Conservation (phyloP, 2,797 vertebrate genomes). For the Manis pentadactyla region DNA sequence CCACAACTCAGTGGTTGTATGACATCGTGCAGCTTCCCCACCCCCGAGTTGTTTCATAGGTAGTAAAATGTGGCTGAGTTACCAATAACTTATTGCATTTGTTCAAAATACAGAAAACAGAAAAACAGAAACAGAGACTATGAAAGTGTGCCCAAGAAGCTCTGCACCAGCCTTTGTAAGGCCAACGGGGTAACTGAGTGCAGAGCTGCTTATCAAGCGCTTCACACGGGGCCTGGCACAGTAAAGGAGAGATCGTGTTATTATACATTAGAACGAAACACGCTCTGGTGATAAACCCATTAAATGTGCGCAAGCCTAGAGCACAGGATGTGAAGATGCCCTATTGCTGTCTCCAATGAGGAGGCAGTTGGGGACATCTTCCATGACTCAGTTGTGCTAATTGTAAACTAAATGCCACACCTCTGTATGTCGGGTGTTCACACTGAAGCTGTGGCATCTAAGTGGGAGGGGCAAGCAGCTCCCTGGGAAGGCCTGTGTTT, state of each 20-base stretch:
- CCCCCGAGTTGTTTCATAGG: not conserved
- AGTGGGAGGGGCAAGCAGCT: not conserved
- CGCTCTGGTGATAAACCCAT: not conserved
- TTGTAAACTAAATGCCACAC: not conserved
- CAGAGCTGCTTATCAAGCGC: not conserved
- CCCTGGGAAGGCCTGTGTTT: not conserved
- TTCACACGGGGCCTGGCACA: not conserved
- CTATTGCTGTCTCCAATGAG: not conserved
- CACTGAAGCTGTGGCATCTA: not conserved
- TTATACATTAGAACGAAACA: not conserved
- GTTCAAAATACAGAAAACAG: too few relatives aligned
- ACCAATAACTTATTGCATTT: too few relatives aligned
- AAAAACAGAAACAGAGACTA: too few relatives aligned
- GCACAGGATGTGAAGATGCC: not conserved
- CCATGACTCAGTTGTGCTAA: slow-evolving; percentile 5
- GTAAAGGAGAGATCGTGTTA: not conserved
- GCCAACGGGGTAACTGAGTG: not conserved
- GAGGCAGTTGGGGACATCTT: not conserved
- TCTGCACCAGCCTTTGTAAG: not conserved
- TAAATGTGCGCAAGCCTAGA: not conserved
- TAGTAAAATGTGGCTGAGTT: not conserved
- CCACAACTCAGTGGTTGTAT: not conserved
- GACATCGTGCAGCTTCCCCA: not conserved
- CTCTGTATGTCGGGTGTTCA: not conserved
- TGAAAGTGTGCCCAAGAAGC: not conserved